Conservation (phyloP, 2,888 invertebrate genomes). For the Listrodromus nycthemerus region DNA sequence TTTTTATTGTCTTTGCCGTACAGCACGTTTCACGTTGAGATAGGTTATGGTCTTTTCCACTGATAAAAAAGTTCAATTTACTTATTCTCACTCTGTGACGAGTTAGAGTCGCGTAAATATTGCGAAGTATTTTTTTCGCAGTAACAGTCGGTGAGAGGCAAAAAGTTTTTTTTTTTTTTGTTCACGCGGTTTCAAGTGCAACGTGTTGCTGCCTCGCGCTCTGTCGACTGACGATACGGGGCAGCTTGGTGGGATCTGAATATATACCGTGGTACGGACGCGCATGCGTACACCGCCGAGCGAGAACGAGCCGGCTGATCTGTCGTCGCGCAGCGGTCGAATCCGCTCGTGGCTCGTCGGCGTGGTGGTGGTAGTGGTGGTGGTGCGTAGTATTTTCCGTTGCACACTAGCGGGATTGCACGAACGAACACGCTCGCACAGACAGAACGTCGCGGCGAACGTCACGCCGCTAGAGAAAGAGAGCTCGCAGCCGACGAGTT, state of each 20-base stretch:
- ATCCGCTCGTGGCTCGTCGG: background rate
- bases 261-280: conserved; percentile 49
- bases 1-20: background rate
- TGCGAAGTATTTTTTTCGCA: background rate
- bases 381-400: background rate
- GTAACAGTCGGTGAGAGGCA: background rate
- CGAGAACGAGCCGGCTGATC: conserved; percentile 16
- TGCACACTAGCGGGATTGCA: background rate
- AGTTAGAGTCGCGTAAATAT: background rate
- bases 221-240: conserved; percentile 51
- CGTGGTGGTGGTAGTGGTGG: background rate
- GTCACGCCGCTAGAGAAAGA: conserved; percentile 13
- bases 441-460: conserved; percentile 61
- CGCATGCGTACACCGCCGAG: conserved; percentile 45
- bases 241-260: conserved; percentile 41
- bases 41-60: background rate
- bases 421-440: conserved; percentile 45
- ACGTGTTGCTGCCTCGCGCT: conserved; percentile 43
- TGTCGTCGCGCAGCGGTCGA: conserved; percentile 1
- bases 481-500: background rate
- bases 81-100: background rate
- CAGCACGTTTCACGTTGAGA: conserved; percentile 5
- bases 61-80: background rate
- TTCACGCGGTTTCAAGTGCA: conserved; percentile 5
- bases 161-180: conserved; percentile 14